phyloP scores from a whole-genome alignment of 1,140 invertebrate genomes.

The Plutomurus gul region DNA sequence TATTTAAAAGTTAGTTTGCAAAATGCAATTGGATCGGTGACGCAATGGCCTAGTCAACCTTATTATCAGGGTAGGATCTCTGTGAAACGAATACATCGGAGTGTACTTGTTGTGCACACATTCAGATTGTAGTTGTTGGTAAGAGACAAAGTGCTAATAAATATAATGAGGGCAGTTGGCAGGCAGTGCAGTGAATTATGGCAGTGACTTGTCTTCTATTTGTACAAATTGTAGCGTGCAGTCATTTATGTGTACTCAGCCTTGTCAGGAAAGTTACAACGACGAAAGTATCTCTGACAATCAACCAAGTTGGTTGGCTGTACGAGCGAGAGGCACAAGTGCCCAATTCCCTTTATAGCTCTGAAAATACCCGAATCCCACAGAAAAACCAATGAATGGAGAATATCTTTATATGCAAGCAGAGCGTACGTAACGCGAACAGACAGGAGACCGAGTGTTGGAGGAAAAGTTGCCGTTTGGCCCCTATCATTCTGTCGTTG shows the following conservation, averaged over 20 bases:
- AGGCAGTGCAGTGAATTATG: neutral
- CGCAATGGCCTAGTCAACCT: neutral
- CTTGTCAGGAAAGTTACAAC: neutral
- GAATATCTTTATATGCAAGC: neutral
- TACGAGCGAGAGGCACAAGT: neutral
- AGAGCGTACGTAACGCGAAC: no score
- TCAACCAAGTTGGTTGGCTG: neutral
- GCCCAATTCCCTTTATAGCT: conserved; percentile 22
- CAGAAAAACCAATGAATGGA: neutral
- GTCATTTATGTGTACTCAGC: neutral
- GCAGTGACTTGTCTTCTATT: conserved; percentile 2
- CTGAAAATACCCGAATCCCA: conserved; percentile 5
- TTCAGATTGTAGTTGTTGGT: neutral
- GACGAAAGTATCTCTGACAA: neutral
- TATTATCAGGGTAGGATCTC: no score
- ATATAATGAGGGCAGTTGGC: neutral
- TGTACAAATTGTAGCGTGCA: no score
- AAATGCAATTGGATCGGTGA: neutral
- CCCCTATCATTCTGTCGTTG: neutral
- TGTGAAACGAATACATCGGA: no score
- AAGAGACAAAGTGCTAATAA: neutral
- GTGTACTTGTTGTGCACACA: no score
- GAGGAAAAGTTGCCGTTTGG: neutral
- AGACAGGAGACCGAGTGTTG: neutral
- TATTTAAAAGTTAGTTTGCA: neutral